These are phyloP conservation scores for Altica lythri DNA, from an alignment of 2,888 invertebrate genomes.

Conservation along the genomic window DNA sequence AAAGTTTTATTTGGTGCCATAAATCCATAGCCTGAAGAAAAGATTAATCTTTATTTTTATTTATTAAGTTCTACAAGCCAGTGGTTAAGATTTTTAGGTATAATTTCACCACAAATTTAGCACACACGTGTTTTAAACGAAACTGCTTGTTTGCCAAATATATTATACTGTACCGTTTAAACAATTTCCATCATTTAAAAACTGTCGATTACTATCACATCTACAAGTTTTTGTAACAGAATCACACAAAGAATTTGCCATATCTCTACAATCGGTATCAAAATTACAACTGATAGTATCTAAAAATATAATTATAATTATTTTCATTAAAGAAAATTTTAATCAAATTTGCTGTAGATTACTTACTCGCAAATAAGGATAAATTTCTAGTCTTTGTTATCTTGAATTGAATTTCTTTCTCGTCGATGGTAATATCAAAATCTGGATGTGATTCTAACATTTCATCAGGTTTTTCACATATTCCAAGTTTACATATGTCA, in stretches of 20 bases:
- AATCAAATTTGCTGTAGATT: not conserved
- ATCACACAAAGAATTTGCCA: slow-evolving; percentile 35
- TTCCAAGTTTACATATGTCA: slow-evolving; percentile 35
- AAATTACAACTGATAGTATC: slow-evolving; percentile 20
- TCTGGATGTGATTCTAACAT: not conserved
- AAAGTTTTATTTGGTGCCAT: too few relatives aligned
- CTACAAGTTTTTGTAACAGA: slow-evolving; percentile 25
- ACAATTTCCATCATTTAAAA: slow-evolving; percentile 26
- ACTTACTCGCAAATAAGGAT: not conserved
- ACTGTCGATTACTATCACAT: slow-evolving; percentile 20
- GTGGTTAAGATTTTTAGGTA: too few relatives aligned
- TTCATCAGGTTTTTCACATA: slow-evolving; percentile 28
- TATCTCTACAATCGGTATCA: slow-evolving; percentile 32
- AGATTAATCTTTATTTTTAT: too few relatives aligned
- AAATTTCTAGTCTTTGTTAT: not conserved
- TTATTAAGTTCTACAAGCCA: too few relatives aligned
- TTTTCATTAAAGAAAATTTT: not conserved
- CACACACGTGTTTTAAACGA: too few relatives aligned
- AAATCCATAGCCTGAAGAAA: too few relatives aligned
- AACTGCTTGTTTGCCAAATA: too few relatives aligned
- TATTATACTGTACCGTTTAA: slow-evolving; percentile 20
- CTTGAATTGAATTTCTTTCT: not conserved
- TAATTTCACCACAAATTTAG: too few relatives aligned
- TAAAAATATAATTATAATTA: slow-evolving; percentile 12
- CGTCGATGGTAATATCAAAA: not conserved